Conservation (phyloP, 2,797 vertebrate genomes). For the Nannoperca australis region DNA sequence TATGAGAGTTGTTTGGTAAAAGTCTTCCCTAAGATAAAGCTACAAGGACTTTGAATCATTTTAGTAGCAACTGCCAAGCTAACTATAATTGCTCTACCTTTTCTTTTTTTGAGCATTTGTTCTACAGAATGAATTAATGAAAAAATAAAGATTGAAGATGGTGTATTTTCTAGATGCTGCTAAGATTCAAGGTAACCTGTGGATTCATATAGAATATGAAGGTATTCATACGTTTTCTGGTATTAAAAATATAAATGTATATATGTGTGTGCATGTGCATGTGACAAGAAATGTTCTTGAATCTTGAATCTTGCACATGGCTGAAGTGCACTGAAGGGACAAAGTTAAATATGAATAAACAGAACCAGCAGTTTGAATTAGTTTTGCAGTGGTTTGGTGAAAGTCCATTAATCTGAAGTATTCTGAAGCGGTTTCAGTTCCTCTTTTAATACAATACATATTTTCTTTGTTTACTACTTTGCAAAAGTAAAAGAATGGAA, state of each 20-base stretch:
- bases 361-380: background rate
- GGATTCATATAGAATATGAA: conserved; percentile 10
- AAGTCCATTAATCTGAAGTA: conserved; percentile 1
- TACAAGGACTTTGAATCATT: conserved; percentile 6
- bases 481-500: background rate
- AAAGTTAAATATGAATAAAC: background rate
- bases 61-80: background rate
- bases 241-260: no score
- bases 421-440: background rate
- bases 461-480: conserved; percentile 1
- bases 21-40: background rate
- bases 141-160: background rate
- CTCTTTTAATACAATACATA: background rate
- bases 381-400: conserved; percentile 10
- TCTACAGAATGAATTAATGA: background rate
- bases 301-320: background rate
- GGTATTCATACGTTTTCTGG: background rate
- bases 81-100: background rate
- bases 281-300: no score
- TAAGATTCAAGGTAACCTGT: conserved; percentile 4
- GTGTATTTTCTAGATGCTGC: conserved; percentile 16
- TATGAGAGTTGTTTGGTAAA: conserved; percentile 17
- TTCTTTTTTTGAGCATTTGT: background rate
- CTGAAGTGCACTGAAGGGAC: background rate
- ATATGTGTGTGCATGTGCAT: no score